Evolutionary conservation across 1,140 invertebrate genomes (phyloP), one percentile per base, ranked within the genome.

Genomic region (Yoshiicerus persimilis): DNA sequence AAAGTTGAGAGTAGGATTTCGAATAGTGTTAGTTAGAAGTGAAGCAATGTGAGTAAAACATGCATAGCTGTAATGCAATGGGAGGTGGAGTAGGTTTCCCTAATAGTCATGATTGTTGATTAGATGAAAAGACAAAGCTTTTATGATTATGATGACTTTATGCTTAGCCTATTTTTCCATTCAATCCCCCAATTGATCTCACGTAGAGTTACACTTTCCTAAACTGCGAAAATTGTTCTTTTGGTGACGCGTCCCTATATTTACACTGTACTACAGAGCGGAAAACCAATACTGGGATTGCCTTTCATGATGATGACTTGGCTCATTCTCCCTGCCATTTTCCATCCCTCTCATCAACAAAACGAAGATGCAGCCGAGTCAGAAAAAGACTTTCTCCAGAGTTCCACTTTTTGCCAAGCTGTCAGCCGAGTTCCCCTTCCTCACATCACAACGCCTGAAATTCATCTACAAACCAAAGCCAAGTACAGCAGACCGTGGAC

Each of bases 301-400:
- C 89, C 89, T 34, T 89, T 89, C 77, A 88, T 88, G 87, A 2
- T 87, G 23, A 56, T 77, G 36, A 89, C 89, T 64, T 89, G 87
- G 89, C 41, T 88, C 9, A 39, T 88, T 25, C 38, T 89, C n/a
- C 70, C 85, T 32, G 36, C 23, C 10, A 25, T 70, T 27, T 86
- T 38, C 47, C 62, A 86, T 25, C 38, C 23, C 39, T 56, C 38
- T 41, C 83, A 84, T 47, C 47, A 66, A 36, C 41, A 66, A 86
- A 66, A 2, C 5, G 84, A 30, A 86, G 32, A 80, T 30, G 75
- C 30, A 80, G 16, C n/a, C 32, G 75, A 80, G 25, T 70, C 25
- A 6, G 75, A n/a, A 77, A 32, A 75, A 47, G 30, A 32, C 64
- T 30, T 39, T 25, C n/a, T 47, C 16, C 10, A 80, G 6, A 27